phyloP scores from a whole-genome alignment of 2,888 invertebrate species.

The Syrista parreyssii region DNA sequence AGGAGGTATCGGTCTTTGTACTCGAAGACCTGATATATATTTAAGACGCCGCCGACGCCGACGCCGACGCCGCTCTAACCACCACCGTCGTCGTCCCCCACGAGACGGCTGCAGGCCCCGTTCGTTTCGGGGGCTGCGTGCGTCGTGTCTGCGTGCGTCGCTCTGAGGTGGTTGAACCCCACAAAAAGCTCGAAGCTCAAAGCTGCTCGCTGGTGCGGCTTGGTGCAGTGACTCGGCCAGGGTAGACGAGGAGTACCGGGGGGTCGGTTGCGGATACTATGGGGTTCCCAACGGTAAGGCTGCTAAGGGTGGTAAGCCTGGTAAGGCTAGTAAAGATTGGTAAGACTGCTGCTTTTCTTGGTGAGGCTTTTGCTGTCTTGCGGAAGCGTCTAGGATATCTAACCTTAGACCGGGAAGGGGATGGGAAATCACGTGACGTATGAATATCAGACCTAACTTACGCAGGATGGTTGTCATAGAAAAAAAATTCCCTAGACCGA shows the following conservation, averaged over 20 bases:
- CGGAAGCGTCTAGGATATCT: neutral
- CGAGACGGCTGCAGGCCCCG: neutral
- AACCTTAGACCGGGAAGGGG: neutral
- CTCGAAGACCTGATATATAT: neutral
- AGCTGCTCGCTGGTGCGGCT: constrained; percentile 46
- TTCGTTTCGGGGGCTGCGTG: constrained; percentile 32
- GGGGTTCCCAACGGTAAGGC: neutral
- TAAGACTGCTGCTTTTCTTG: neutral
- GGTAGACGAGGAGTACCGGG: neutral
- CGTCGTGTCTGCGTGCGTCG: constrained; percentile 41
- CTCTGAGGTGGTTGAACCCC: constrained; percentile 60
- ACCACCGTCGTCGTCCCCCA: neutral
- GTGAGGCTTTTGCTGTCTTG: neutral
- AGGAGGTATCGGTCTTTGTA: neutral
- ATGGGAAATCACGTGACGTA: neutral
- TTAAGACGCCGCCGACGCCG: neutral
- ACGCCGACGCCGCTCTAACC: neutral
- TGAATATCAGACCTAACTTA: neutral
- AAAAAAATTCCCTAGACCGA: neutral
- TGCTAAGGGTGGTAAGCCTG: neutral
- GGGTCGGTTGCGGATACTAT: neutral
- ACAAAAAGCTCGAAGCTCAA: constrained; percentile 60
- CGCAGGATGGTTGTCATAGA: neutral
- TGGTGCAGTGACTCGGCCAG: constrained; percentile 5
- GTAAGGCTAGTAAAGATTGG: neutral